These are phyloP conservation scores for Pteropus alecto DNA, from an alignment of 2,113 vertebrate species.

Conservation along the genomic window DNA sequence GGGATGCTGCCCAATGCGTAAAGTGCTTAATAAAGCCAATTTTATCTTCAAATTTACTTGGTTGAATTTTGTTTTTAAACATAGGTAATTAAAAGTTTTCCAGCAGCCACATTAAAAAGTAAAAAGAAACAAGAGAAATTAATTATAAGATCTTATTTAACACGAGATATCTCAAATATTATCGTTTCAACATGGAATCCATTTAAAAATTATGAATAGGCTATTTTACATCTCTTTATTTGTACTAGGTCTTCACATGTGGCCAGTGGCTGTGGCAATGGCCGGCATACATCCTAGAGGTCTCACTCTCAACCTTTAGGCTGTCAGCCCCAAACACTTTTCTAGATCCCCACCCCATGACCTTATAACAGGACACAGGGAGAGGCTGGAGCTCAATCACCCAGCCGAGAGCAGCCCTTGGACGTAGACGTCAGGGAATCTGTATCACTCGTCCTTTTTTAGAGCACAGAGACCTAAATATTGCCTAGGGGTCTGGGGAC, in stretches of 20 bases:
- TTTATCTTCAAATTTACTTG: not conserved
- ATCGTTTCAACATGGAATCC: not conserved
- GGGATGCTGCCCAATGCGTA: not conserved
- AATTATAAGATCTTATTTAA: not conserved
- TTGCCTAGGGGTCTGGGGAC: not conserved
- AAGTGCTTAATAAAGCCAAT: not conserved
- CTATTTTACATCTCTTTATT: not conserved
- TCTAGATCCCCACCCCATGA: not conserved
- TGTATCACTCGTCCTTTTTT: not conserved
- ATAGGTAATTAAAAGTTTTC: not conserved
- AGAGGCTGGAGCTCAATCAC: not conserved
- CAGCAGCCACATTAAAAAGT: not conserved
- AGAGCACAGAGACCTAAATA: not conserved
- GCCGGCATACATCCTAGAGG: not conserved
- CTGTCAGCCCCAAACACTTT: not conserved
- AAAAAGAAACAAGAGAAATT: not conserved
- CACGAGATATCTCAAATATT: not conserved
- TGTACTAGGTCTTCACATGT: rapidly evolving
- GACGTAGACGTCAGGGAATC: not conserved
- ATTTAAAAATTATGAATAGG: not conserved
- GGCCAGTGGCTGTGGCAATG: not conserved
- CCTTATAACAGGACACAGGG: not conserved
- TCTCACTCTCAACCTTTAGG: not conserved
- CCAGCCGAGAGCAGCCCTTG: not conserved
- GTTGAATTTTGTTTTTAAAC: not conserved